Percentiles rank a stretch among this genome's conserved stretches.
Conservation (phyloP, 2,113 vertebrate genomes). For the Sprattus sprattus region DNA sequence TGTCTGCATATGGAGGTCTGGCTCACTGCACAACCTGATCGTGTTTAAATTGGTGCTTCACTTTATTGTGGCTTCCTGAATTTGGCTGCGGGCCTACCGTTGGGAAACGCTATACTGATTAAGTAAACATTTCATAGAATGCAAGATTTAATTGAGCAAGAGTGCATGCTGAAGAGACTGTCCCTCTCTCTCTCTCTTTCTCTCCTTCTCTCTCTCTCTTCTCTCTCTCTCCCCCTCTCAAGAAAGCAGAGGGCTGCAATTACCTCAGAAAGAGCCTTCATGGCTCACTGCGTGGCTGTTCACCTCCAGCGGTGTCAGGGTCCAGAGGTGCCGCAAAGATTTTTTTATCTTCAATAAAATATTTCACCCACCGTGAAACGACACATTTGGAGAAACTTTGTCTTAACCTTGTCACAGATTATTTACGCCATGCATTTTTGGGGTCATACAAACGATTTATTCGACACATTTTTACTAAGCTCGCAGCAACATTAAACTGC, state of each 20-base stretch:
- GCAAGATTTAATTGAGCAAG: constrained; percentile 16
- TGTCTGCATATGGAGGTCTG: constrained; percentile 4
- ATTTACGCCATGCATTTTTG: background rate
- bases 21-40: background rate
- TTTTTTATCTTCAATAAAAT: constrained; percentile 19
- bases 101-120: constrained; percentile 6
- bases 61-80: background rate
- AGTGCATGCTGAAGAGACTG: background rate
- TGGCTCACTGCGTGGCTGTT: constrained; percentile 2
- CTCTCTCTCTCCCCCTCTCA: too few species aligned
- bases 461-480: background rate
- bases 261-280: constrained; percentile 7
- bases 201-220: too few species aligned
- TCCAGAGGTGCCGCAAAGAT: background rate
- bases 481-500: background rate
- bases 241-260: constrained; percentile 16
- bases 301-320: background rate
- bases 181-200: too few species aligned
- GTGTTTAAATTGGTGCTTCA: background rate
- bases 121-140: background rate
- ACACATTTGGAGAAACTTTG: background rate
- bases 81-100: background rate
- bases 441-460: background rate
- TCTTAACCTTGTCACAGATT: background rate
- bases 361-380: constrained; percentile 12